These are phyloP conservation scores for Campylorhamphus procurvoides DNA, from an alignment of 2,113 vertebrate species.

Conservation along the genomic window DNA sequence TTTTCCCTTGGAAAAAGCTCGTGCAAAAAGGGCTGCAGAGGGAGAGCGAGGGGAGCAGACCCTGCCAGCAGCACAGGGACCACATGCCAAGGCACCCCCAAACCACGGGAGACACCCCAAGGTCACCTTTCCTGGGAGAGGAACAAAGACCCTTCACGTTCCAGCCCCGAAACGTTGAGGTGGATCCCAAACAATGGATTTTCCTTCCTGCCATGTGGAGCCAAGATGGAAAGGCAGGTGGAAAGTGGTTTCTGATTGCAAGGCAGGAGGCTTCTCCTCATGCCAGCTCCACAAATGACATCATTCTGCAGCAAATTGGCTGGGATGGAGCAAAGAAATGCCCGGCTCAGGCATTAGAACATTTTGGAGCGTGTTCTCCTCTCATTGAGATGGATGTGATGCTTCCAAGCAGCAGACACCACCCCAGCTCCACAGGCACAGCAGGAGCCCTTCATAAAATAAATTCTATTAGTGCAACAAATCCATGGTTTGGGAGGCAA, in stretches of 20 bases:
- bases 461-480: background rate
- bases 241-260: background rate
- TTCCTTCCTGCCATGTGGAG: background rate
- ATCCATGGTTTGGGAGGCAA: background rate
- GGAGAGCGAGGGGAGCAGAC: background rate
- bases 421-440: background rate
- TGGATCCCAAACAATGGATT: background rate
- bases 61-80: background rate
- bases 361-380: background rate
- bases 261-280: background rate
- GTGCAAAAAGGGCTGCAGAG: background rate
- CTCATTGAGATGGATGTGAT: rapidly evolving
- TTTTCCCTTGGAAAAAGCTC: background rate
- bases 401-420: background rate
- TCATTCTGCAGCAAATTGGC: background rate
- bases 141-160: rapidly evolving
- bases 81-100: rapidly evolving
- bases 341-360: rapidly evolving
- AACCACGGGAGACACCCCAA: rapidly evolving
- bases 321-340: background rate
- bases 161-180: rapidly evolving
- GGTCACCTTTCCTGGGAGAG: background rate
- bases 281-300: background rate
- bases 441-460: background rate
- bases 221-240: background rate